Conservation (phyloP, 2,113 vertebrate species). For the Uropsilus gracilis region DNA sequence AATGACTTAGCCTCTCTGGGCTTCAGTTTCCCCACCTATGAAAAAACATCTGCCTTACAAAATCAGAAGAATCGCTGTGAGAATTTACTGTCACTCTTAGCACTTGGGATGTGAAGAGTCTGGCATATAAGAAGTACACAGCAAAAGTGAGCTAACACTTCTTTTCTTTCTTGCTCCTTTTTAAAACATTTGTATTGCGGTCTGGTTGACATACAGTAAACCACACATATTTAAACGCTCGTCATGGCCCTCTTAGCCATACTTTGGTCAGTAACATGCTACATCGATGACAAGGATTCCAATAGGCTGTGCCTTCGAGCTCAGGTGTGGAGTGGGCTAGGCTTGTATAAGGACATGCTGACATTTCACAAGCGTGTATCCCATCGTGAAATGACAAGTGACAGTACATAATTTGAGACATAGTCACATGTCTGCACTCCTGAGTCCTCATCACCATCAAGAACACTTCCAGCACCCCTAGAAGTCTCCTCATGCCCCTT, state of each 20-base stretch:
- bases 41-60: background rate
- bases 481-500: background rate
- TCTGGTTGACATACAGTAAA: background rate
- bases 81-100: too few relatives aligned
- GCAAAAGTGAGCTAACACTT: background rate
- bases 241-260: too few relatives aligned
- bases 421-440: background rate
- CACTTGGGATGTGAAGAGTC: too few relatives aligned
- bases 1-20: background rate
- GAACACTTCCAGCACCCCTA: background rate
- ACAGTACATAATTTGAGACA: background rate
- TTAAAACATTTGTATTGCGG: background rate
- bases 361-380: too few relatives aligned
- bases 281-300: too few relatives aligned
- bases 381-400: too few relatives aligned
- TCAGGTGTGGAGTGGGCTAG: too few relatives aligned
- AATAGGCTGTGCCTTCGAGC: too few relatives aligned
- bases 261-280: too few relatives aligned
- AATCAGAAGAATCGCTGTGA: background rate
- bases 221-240: too few relatives aligned
- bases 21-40: background rate
- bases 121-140: accelerated
- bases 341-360: too few relatives aligned
- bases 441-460: background rate
- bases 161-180: background rate